Percentiles rank a stretch among this genome's conserved stretches.
phyloP scores from a whole-genome alignment of 2,113 vertebrate species.

The Onychostruthus taczanowskii region DNA sequence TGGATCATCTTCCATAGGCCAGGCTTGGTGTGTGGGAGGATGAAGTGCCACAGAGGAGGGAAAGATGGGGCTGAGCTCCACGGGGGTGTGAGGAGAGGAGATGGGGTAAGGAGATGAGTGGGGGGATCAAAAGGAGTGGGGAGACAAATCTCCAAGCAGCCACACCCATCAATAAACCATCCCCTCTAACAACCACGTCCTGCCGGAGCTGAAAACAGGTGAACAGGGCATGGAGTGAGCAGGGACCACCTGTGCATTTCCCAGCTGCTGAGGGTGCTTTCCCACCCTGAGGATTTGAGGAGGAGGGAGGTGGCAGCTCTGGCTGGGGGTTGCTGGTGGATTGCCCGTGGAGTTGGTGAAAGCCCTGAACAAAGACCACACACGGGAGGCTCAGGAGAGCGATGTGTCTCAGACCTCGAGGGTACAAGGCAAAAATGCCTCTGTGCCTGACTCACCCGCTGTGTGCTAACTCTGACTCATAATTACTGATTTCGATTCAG shows the following conservation, averaged over 20 bases:
- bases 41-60: background rate
- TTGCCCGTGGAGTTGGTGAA: slow-evolving; percentile 38
- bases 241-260: background rate
- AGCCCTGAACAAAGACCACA: slow-evolving; percentile 42
- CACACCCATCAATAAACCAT: background rate
- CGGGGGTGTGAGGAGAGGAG: background rate
- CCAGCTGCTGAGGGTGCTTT: background rate
- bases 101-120: background rate
- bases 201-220: background rate
- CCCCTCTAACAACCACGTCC: background rate
- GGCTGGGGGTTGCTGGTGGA: background rate
- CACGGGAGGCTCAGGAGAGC: background rate
- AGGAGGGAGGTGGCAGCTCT: slow-evolving; percentile 24
- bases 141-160: background rate
- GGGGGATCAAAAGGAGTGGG: slow-evolving; percentile 16
- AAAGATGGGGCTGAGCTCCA: slow-evolving; percentile 3
- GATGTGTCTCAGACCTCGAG: slow-evolving; percentile 23
- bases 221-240: fast-evolving
- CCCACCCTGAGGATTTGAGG: background rate
- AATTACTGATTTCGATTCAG: slow-evolving; percentile 15
- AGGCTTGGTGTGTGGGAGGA: background rate
- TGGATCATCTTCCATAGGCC: fast-evolving
- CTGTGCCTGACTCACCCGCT: slow-evolving; percentile 47
- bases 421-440: slow-evolving; percentile 27
- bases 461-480: slow-evolving; percentile 39